Base-by-base conservation (phyloP, 2,113 vertebrate species). In the Typhlomys cinereus region DNA sequence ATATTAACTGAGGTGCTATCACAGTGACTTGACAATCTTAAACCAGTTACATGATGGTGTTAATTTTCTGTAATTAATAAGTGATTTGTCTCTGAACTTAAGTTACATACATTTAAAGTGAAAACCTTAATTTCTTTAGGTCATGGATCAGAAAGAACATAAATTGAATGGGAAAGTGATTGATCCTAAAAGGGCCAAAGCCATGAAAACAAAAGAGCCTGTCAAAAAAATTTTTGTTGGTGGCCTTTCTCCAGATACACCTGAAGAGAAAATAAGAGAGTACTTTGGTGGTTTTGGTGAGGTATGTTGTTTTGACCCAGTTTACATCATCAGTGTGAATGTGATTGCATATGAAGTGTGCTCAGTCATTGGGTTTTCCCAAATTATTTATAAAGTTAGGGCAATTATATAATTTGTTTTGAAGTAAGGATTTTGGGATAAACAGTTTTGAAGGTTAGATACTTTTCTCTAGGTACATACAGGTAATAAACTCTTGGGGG, bases 201-300 rank as follows among this genome's bases (percentile, higher is more conserved):
- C 99, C 91, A 99, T 99, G 99, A 99, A 99, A 98, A 99, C 98
- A 96, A 99, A 99, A 98, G 99, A 99, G 95, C 99, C 99, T 0
- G 98, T 99, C 74, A 99, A 99, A 98, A 99, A 99, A 98, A 99
- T 99, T 96, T 99, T 99, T 98, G 99, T 99, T 67, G 99, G 99
- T 34, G 99, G 99, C 46, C 98, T 99, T 95, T 99, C 99, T 97
- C 99, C 99, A 94, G 99, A 99, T 97, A 99, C 99, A 13, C 99
- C 99, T 14, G 99, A 99, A 91, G 99, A 99, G 95, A 99, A 99
- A 98, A 99, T 99, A 97, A 97, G 99, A 96, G 99, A 99, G 95
- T 99, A 99, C 96, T 99, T 99, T 95, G 98, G 98, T 97, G 98
- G 97, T 92, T 99, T 99, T 96, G 99, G 99, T 97, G 99, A 99